phyloP scores from a whole-genome alignment of 2,888 invertebrate genomes.

The Hyles lineata region DNA sequence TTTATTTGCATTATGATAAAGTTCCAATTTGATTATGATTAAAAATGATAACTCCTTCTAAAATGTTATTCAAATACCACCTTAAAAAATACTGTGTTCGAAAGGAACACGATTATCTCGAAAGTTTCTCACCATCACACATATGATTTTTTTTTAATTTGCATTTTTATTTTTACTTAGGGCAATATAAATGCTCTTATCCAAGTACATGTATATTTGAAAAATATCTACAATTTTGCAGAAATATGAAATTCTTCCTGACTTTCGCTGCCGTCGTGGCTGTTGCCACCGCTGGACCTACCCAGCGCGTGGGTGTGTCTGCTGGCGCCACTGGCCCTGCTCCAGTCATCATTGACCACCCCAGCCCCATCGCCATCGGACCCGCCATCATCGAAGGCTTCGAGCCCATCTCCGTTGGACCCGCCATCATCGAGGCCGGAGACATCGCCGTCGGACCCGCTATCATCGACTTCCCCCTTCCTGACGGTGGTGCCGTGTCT shows the following conservation, averaged over 20 bases:
- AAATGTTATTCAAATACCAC: no score
- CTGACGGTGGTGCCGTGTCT: conserved; percentile 35
- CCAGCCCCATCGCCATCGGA: conserved; percentile 43
- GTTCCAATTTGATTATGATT: no score
- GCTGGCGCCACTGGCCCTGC: conserved; percentile 31
- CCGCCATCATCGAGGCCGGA: conserved; percentile 33
- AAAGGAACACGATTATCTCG: no score
- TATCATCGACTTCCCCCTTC: conserved; percentile 37
- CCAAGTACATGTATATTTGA: no score
- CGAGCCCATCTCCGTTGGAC: conserved; percentile 34
- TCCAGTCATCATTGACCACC: conserved; percentile 35
- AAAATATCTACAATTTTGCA: no score
- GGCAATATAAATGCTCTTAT: no score
- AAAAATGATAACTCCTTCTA: no score
- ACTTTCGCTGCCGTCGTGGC: conserved; percentile 38
- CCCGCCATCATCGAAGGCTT: conserved; percentile 38
- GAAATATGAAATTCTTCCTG: conserved; percentile 33
- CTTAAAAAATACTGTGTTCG: no score
- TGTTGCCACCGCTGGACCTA: conserved; percentile 37
- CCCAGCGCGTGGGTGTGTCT: conserved; percentile 10
- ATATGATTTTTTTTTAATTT: no score
- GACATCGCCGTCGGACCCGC: conserved; percentile 49
- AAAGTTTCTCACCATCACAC: no score
- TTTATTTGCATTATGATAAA: no score
- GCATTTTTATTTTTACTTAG: no score